These are phyloP conservation scores for Oceanites oceanicus DNA, from an alignment of 2,113 vertebrate genomes.

Conservation along the genomic window DNA sequence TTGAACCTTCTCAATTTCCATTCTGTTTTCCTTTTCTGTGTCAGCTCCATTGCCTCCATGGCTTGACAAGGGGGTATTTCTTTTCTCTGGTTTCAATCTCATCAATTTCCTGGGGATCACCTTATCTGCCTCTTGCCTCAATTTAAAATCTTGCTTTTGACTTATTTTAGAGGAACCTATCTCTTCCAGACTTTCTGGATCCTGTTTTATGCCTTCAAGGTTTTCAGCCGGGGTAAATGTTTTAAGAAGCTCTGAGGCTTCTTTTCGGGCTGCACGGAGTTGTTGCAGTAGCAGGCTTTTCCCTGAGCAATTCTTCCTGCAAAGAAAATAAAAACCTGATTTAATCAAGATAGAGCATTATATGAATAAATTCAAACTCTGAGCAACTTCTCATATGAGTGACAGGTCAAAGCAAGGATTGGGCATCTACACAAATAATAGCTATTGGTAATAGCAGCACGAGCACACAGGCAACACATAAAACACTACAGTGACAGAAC, in stretches of 20 bases:
- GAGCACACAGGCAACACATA: neutral
- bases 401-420: neutral
- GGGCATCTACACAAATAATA: neutral
- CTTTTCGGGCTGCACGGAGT: neutral
- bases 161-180: neutral
- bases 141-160: neutral
- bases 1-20: neutral
- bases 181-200: neutral
- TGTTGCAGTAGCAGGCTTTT: constrained; percentile 41
- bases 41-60: neutral
- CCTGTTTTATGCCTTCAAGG: neutral
- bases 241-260: neutral
- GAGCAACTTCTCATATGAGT: neutral
- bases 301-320: constrained; percentile 44
- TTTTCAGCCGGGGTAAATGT: neutral
- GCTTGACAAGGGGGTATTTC: neutral
- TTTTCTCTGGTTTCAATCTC: neutral
- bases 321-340: neutral
- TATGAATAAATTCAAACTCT: neutral
- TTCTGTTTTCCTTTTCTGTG: neutral
- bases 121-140: neutral
- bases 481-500: neutral
- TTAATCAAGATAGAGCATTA: neutral
- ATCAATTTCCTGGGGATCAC: neutral
- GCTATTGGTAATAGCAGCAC: neutral